A percentile compares a stretch with the other conserved stretches of the same genome.
Conservation (phyloP, 2,113 vertebrate genomes). For the Ciconia stormi region DNA sequence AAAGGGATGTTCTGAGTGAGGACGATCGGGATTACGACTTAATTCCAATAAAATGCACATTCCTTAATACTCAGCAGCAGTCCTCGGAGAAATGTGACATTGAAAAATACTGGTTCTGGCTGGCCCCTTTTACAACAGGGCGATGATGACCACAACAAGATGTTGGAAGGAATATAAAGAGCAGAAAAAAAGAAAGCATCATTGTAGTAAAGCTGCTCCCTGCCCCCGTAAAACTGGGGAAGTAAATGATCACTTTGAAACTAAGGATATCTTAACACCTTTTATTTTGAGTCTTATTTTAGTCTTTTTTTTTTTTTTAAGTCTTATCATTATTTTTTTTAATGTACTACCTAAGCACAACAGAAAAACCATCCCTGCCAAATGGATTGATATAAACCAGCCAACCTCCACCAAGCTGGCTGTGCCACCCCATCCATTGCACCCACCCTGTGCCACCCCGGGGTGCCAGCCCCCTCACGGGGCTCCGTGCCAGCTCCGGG, state of each 20-base stretch:
- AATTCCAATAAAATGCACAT: background rate
- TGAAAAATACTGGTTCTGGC: background rate
- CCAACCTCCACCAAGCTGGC: background rate
- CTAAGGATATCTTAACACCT: background rate
- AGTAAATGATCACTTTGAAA: background rate
- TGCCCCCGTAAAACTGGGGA: background rate
- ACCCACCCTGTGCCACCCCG: fast-evolving
- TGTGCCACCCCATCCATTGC: background rate
- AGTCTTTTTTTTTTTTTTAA: background rate
- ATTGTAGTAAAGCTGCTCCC: background rate
- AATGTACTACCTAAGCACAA: background rate
- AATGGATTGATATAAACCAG: background rate
- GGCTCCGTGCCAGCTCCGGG: background rate
- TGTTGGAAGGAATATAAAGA: background rate
- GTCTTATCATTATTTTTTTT: background rate
- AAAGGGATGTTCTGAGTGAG: background rate
- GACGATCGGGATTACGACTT: background rate
- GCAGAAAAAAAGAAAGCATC: background rate
- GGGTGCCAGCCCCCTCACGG: fast-evolving
- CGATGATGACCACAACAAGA: background rate
- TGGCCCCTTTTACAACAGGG: background rate
- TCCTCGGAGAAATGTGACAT: background rate
- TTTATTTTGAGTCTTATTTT: too few species aligned
- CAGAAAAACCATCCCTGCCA: background rate
- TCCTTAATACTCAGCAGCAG: background rate